Evolutionary conservation across 2,888 invertebrate species (phyloP).

Genomic region (Macaria liturata): DNA sequence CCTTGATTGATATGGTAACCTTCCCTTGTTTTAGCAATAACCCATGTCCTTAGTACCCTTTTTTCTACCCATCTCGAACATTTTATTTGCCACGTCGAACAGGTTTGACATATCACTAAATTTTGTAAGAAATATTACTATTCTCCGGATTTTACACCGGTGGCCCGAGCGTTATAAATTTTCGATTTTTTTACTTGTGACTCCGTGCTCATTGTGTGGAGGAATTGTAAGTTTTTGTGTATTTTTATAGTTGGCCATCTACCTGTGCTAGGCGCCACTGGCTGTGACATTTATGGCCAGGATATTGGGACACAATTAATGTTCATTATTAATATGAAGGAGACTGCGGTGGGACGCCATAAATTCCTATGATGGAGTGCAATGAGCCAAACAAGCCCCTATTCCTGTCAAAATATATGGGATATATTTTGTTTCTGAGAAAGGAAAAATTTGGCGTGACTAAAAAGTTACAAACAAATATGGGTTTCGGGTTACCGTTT

Average conservation of each 20-base stretch:
- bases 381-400: constrained; percentile 49
- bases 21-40: constrained; percentile 82
- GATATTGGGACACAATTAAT: constrained; percentile 81
- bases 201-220: constrained; percentile 68
- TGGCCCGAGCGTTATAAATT: constrained; percentile 79
- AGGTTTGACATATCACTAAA: constrained; percentile 82
- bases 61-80: constrained; percentile 65
- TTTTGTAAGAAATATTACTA: constrained; percentile 80
- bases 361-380: constrained; percentile 68
- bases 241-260: constrained; percentile 63
- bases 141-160: constrained; percentile 74
- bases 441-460: constrained; percentile 15
- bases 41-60: constrained; percentile 63
- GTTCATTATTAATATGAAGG: constrained; percentile 78
- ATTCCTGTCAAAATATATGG: constrained; percentile 66
- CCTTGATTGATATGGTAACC: constrained; percentile 81
- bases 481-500: constrained; percentile 35
- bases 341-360: constrained; percentile 66
- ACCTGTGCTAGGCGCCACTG: constrained; percentile 82
- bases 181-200: constrained; percentile 60
- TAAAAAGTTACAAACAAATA: constrained; percentile 19
- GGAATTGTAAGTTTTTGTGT: constrained; percentile 65
- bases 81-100: constrained; percentile 79
- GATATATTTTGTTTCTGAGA: constrained; percentile 45
- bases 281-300: constrained; percentile 79